Evolutionary conservation across 2,888 invertebrate species (phyloP), one percentile per base, ranked within the genome.

Genomic region (Abscondita cerata): DNA sequence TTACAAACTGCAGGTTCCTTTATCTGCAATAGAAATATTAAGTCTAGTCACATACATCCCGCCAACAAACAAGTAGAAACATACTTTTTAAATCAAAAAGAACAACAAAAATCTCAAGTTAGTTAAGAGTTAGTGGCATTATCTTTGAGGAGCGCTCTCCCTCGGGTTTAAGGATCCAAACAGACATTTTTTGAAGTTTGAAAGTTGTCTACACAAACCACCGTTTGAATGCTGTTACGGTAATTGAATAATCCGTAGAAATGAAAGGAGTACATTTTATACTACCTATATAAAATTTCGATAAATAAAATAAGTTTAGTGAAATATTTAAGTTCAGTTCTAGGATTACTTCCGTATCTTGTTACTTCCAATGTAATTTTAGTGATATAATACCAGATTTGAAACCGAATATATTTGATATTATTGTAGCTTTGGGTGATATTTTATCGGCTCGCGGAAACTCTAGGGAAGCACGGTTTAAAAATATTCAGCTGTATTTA

Each of bases 31-130:
- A 44, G 18, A 64, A 64, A 70, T 70, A 70, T 66, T 67, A 52
- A 76, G 74, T 75, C 76, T 69, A 74, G 75, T 76, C 76, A 75
- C 75, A 75, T 72, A 72, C 71, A 20, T 62, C 62, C 56, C 57
- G 59, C 69, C 55, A 67, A 64, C 70, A 59, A 72, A 73, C 71
- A 59, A 63, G 63, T 71, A 65, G 68, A 69, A 72, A 71, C 73
- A 72, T 75, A 72, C 73, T 71, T 70, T 67, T 70, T 65, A 72
- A 75, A 76, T 75, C 74, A 72, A 75, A 75, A 76, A 75, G 76
- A 76, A 75, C 76, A 76, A 76, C 76, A 75, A 73, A 75, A 75
- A 75, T 73, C 72, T 69, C 70, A 73, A 74, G 72, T 76, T 72
- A 66, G 72, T 56, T 69, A 69, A 64, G 73, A 76, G 75, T 75